Base-by-base conservation (phyloP, 2,113 vertebrate genomes). In the Channa maculata region DNA sequence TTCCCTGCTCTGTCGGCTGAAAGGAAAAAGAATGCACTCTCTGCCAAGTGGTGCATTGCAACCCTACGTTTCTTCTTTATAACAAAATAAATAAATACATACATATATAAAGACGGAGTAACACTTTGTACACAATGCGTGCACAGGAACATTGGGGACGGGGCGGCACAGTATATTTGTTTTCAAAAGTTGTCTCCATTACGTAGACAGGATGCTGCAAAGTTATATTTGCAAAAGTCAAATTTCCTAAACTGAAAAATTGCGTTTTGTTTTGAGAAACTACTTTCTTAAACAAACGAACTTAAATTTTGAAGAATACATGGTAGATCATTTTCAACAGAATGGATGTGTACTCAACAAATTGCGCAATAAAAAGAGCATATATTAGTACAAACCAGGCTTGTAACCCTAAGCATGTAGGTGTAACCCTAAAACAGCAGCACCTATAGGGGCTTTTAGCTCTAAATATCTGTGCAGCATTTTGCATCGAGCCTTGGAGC, bases 1-100 rank as follows among this genome's bases (percentile, higher is more conserved):
- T 90, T 92, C 92, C 92, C 93, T 94, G 94, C 88, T 94, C 90
- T 93, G 81, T 88, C 61, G 92, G 93, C 91, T 95, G 94, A 93
- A 94, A 91, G 84, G 91, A 72, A 71, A 83, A 89, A 91, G 80
- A 86, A 88, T 90, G 90, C 91, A 34, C 94, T 91, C 94, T 94
- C 89, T 91, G 90, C 91, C 83, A 92, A 93, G 86, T 92, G 93
- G 83, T 89, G 87, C 88, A 89, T 82, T 59, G 77, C 82, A 86
- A 24, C 85, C 81, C 77, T 75, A 70, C 74, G 66, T 87, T 80
- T 71, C 59, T 24, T 49, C 75, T 77, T 65, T 87, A 77, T 15
- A 43, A 54, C n/a, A 50, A 37, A 49, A 65, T n/a, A 38, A 52
- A 75, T 24, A 24, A 24, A 24, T 24, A 24, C 24, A 24, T 24